Percentiles rank a stretch among this genome's conserved stretches.
Conservation (phyloP, 2,113 vertebrate genomes). For the Neolamprologus devosi region DNA sequence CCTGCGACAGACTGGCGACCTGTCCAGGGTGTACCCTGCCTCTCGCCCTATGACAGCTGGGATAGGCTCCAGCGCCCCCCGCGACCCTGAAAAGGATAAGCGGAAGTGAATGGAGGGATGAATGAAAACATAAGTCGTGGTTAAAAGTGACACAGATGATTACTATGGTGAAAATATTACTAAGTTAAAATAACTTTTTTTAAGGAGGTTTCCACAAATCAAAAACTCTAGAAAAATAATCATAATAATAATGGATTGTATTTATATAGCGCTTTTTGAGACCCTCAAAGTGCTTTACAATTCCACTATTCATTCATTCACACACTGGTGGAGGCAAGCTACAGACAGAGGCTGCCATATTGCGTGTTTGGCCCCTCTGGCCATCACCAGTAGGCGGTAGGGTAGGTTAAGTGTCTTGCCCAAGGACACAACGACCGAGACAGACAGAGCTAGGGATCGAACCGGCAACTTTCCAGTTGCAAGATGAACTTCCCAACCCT, state of each 20-base stretch:
- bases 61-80: no score
- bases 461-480: background rate
- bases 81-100: no score
- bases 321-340: background rate
- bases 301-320: background rate
- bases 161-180: background rate
- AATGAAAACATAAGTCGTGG: background rate
- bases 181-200: background rate
- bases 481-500: background rate
- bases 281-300: background rate
- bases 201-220: background rate
- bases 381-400: background rate
- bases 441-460: background rate
- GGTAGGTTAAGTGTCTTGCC: background rate
- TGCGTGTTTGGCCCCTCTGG: background rate
- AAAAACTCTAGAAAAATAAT: background rate
- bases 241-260: background rate
- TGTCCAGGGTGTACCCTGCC: no score
- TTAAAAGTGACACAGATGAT: background rate
- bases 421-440: background rate
- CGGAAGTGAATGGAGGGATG: background rate
- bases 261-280: background rate
- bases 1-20: no score
- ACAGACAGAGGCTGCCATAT: background rate
- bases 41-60: no score